phyloP scores from a whole-genome alignment of 2,888 invertebrate species.

The Ectemnius lituratus region DNA sequence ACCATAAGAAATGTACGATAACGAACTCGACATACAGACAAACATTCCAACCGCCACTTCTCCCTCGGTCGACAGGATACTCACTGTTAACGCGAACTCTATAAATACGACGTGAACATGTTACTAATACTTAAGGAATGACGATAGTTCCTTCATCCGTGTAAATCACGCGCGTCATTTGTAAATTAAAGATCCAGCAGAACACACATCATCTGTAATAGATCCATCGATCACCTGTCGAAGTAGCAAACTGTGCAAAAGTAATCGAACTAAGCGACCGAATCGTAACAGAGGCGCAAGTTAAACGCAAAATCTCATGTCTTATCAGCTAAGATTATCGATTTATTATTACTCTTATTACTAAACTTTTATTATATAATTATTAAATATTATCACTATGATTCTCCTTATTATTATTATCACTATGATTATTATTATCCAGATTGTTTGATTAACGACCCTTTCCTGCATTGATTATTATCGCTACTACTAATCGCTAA shows the following conservation, averaged over 20 bases:
- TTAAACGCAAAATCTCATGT: slow-evolving; percentile 72
- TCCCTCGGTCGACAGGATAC: slow-evolving; percentile 62
- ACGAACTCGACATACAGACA: slow-evolving; percentile 61
- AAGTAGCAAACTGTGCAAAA: slow-evolving; percentile 42
- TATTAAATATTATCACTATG: slow-evolving; percentile 38
- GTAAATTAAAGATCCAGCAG: slow-evolving; percentile 71
- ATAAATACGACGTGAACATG: slow-evolving; percentile 69
- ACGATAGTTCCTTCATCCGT: slow-evolving; percentile 76
- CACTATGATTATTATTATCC: slow-evolving; percentile 60
- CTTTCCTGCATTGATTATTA: slow-evolving; percentile 66
- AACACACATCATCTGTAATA: slow-evolving; percentile 70
- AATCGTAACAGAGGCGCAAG: slow-evolving; percentile 59
- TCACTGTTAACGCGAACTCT: slow-evolving; percentile 52
- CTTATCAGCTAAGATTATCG: slow-evolving; percentile 67
- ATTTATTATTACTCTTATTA: slow-evolving; percentile 56
- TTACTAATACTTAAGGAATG: slow-evolving; percentile 73
- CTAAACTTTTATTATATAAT: slow-evolving; percentile 50
- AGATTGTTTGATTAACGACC: slow-evolving; percentile 66
- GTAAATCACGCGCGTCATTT: slow-evolving; percentile 76
- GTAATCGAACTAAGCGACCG: slow-evolving; percentile 48
- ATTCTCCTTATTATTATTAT: slow-evolving; percentile 55
- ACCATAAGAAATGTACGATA: slow-evolving; percentile 30
- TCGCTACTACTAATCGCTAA: slow-evolving; percentile 73
- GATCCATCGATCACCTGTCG: slow-evolving; percentile 64
- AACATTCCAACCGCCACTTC: slow-evolving; percentile 73